Base-by-base conservation (phyloP, 2,797 vertebrate genomes). In the Buphagus erythrorhynchus region DNA sequence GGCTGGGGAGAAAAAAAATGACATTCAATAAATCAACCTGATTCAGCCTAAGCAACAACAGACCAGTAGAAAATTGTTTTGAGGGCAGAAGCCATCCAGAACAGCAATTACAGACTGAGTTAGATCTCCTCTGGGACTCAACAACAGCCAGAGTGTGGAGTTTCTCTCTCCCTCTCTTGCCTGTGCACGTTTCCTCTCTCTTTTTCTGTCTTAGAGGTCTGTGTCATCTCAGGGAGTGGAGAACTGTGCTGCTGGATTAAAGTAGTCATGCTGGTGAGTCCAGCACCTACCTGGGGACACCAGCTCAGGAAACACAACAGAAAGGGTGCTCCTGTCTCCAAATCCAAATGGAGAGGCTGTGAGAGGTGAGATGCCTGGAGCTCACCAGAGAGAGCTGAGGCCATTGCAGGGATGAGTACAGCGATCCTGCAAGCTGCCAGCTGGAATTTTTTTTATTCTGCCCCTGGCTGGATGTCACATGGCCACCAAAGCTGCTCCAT, bases 21-120 rank as follows among this genome's bases (percentile, higher is more conserved):
- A 73, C 90, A 90, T 94, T 89, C 87, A 93, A 92, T 93, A 95
- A 95, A 97, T 96, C 88, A 96, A 94, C 87, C 85, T 72, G 89
- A 89, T 95, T 94, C 92, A 87, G 83, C 68, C 92, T 93, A 90
- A 92, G 84, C 83, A 95, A 92, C 71, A 86, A 52, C 86, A 91
- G 81, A 90, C 82, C 78, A 92, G 86, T 52, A 90, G 89, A 97
- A 97, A 97, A 96, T 93, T 96, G 95, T 89, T 96, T 79, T 73
- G 95, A 95, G 96, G 96, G 96, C 96, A 96, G 94, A 88, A 96
- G 73, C 76, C 91, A 95, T 96, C 85, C 94, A 93, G 92, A 95
- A 94, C 92, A 91, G 89, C 96, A 95, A 97, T 97, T 97, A 96
- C 89, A 96, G 81, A 66, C 81, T 95, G 90, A 97, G 94, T 95